A percentile compares a stretch with the other conserved stretches of the same genome.
These are phyloP conservation scores for Euphydryas editha DNA, from an alignment of 2,888 invertebrate genomes.

Conservation along the genomic window DNA sequence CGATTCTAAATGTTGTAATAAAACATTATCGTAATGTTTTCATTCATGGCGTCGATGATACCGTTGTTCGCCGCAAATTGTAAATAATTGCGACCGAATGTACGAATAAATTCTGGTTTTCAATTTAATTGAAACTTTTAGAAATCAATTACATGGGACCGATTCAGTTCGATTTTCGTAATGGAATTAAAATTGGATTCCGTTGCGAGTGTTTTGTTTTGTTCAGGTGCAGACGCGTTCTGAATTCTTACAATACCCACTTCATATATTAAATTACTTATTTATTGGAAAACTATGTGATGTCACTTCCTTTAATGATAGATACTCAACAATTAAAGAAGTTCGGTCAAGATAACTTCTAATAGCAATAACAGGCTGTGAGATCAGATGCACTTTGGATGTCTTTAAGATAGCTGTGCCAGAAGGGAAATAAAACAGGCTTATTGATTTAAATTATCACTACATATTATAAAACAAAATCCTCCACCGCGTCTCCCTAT, in stretches of 20 bases:
- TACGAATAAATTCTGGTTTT: slow-evolving; percentile 33
- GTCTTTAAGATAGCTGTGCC: background rate
- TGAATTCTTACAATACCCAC: slow-evolving; percentile 9
- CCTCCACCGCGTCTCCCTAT: no score
- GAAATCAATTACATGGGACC: slow-evolving; percentile 43
- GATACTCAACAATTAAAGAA: background rate
- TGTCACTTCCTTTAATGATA: background rate
- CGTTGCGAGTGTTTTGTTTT: slow-evolving; percentile 26
- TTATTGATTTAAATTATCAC: no score
- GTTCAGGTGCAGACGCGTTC: slow-evolving; percentile 17
- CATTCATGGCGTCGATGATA: slow-evolving; percentile 30
- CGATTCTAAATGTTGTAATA: slow-evolving; percentile 30
- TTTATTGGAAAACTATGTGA: background rate
- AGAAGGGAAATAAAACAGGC: no score
- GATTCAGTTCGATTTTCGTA: slow-evolving; percentile 35
- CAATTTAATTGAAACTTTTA: slow-evolving; percentile 43
- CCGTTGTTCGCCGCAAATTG: slow-evolving; percentile 32
- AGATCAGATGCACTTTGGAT: background rate
- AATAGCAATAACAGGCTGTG: background rate
- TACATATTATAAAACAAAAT: no score
- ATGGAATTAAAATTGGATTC: slow-evolving; percentile 41
- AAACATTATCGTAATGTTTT: slow-evolving; percentile 29
- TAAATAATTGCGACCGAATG: slow-evolving; percentile 37
- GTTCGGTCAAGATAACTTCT: background rate
- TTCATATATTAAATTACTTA: slow-evolving; percentile 12